These are phyloP conservation scores for Malaclemys terrapin DNA, from an alignment of 2,113 vertebrate species.

Conservation along the genomic window DNA sequence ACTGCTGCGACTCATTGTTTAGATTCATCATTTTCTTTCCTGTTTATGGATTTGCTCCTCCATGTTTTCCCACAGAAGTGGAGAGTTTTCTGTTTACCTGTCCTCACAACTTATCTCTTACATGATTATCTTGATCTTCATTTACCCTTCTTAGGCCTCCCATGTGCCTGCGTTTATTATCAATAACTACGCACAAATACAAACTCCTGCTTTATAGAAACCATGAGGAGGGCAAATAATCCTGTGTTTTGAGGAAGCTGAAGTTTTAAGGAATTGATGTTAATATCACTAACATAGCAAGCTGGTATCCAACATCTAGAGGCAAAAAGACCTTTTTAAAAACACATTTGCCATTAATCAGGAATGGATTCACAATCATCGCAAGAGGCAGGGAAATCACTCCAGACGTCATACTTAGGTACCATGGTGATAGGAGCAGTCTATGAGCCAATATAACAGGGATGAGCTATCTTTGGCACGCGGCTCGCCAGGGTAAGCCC, in stretches of 20 bases:
- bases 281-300: neutral
- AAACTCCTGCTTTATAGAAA: neutral
- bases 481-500: too few relatives aligned
- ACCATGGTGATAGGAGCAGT: neutral
- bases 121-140: slow-evolving; percentile 37
- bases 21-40: slow-evolving; percentile 73
- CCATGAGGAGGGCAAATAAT: neutral
- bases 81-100: slow-evolving; percentile 63
- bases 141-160: slow-evolving; percentile 21
- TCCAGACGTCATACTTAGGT: neutral
- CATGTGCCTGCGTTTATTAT: slow-evolving; percentile 8
- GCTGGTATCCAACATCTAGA: neutral
- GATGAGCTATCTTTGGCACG: too few relatives aligned
- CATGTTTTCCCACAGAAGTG: slow-evolving; percentile 79
- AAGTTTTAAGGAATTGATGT: neutral
- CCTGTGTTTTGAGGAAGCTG: neutral
- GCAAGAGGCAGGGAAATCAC: neutral
- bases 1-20: slow-evolving; percentile 72
- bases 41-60: slow-evolving; percentile 77
- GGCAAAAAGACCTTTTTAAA: neutral
- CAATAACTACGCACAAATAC: neutral
- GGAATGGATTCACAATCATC: neutral
- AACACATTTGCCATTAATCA: neutral
- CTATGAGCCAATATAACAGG: neutral
- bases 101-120: slow-evolving; percentile 63